Conservation (phyloP, 1,140 invertebrate species). For the Caerostris darwini region DNA sequence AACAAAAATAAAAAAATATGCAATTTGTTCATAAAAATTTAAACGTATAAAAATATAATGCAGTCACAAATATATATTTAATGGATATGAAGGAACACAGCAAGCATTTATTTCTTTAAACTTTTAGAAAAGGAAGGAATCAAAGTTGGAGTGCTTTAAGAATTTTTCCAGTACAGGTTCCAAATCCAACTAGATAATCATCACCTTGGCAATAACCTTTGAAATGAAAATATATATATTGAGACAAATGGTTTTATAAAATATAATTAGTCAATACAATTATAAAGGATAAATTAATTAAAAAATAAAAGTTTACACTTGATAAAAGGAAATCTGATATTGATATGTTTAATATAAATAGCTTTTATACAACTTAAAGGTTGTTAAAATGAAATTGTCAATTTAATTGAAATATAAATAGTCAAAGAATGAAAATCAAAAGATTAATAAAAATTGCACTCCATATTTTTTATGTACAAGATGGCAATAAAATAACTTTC, state of each 20-base stretch:
- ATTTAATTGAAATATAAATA: no score
- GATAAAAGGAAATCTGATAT: no score
- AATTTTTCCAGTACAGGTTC: conserved; percentile 92
- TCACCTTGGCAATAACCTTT: conserved; percentile 91
- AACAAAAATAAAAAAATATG: no score
- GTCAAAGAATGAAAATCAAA: no score
- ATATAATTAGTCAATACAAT: background rate
- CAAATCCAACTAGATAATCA: conserved; percentile 93
- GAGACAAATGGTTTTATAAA: background rate
- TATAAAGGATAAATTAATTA: background rate
- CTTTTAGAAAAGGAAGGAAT: background rate
- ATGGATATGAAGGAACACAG: background rate
- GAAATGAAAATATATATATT: conserved; percentile 66
- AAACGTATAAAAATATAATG: background rate
- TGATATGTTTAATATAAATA: no score
- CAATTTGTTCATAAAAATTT: background rate
- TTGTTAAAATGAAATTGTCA: no score
- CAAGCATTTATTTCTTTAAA: background rate
- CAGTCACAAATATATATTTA: background rate
- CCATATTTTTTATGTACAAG: no score
- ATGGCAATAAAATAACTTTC: no score
- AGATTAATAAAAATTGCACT: no score
- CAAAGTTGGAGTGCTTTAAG: conserved; percentile 86
- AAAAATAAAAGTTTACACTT: no score
- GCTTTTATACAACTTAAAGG: no score